Evolutionary conservation across 2,888 invertebrate genomes (phyloP).

Genomic region (Aspidiotus destructor): DNA sequence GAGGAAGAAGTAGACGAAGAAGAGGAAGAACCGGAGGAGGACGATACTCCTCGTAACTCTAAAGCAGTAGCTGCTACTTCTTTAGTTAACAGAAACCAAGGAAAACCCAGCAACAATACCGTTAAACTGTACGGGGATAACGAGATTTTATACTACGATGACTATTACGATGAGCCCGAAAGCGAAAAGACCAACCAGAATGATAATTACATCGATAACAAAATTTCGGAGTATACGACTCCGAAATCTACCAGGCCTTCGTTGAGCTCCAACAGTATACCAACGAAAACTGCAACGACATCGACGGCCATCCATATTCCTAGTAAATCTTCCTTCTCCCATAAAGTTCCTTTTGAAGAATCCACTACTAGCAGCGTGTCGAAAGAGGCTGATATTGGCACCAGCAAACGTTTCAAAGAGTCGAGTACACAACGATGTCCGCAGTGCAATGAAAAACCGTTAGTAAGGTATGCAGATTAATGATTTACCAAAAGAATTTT

Average conservation of each 20-base stretch:
- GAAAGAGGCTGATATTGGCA: conserved; percentile 22
- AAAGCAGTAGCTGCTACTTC: not conserved
- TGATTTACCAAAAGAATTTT: not conserved
- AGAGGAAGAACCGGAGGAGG: not conserved
- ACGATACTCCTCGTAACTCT: not conserved
- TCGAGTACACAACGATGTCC: conserved; percentile 22
- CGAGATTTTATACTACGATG: conserved; percentile 25
- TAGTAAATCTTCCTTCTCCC: conserved; percentile 8
- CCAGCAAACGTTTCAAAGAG: conserved; percentile 27
- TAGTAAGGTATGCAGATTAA: conserved; percentile 37
- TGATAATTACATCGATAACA: conserved; percentile 25
- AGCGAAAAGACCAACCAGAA: not conserved
- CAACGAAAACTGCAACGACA: conserved; percentile 22
- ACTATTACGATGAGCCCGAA: conserved; percentile 8
- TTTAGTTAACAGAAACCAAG: not conserved
- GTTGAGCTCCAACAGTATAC: conserved; percentile 20
- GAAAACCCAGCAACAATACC: not conserved
- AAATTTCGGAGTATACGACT: conserved; percentile 21
- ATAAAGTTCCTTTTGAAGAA: conserved; percentile 7
- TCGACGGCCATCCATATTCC: conserved; percentile 19
- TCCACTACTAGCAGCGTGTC: conserved; percentile 17
- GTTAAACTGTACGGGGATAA: conserved; percentile 6
- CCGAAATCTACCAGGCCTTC: conserved; percentile 35
- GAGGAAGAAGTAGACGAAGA: conserved; percentile 37
- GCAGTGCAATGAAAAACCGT: conserved; percentile 38